Conservation (phyloP, 2,888 invertebrate genomes). For the Suillia variegata region DNA sequence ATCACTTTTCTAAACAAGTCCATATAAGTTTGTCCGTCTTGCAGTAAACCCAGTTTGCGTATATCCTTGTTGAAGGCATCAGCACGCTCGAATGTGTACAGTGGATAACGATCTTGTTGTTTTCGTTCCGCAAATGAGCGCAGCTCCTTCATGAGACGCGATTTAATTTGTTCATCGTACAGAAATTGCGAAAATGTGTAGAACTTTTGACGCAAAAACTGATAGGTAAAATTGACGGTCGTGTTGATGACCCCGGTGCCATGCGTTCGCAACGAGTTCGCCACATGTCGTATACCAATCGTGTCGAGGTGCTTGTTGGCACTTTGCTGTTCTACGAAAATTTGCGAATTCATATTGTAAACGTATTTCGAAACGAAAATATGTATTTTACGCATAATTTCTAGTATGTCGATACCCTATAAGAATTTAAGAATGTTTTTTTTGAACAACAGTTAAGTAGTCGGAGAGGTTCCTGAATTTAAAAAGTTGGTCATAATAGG, state of each 20-base stretch:
- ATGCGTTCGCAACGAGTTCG: slow-evolving; percentile 95
- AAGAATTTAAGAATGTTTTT: slow-evolving; percentile 21
- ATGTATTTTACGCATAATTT: slow-evolving; percentile 96
- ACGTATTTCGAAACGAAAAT: slow-evolving; percentile 91
- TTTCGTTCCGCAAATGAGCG: slow-evolving; percentile 76
- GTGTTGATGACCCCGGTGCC: slow-evolving; percentile 97
- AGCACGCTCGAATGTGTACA: slow-evolving; percentile 77
- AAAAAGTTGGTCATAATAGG: background rate
- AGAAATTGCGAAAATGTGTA: slow-evolving; percentile 95
- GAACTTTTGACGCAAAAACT: slow-evolving; percentile 91
- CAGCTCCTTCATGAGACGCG: slow-evolving; percentile 86
- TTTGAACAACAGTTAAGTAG: background rate
- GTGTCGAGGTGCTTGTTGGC: slow-evolving; percentile 94
- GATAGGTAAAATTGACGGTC: slow-evolving; percentile 90
- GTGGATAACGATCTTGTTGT: slow-evolving; percentile 39
- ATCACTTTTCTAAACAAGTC: slow-evolving; percentile 92
- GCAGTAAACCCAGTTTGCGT: slow-evolving; percentile 80
- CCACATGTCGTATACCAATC: slow-evolving; percentile 92
- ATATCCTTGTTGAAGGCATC: slow-evolving; percentile 94
- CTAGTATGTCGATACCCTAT: slow-evolving; percentile 89
- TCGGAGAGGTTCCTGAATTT: background rate
- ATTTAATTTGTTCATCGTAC: slow-evolving; percentile 97
- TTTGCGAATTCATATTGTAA: slow-evolving; percentile 95
- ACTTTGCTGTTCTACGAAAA: slow-evolving; percentile 90
- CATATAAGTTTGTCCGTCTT: slow-evolving; percentile 84